Percentiles rank a stretch among this genome's conserved stretches.
Evolutionary conservation across 2,113 vertebrate genomes (phyloP).

Genomic region (Myocastor coypus): DNA sequence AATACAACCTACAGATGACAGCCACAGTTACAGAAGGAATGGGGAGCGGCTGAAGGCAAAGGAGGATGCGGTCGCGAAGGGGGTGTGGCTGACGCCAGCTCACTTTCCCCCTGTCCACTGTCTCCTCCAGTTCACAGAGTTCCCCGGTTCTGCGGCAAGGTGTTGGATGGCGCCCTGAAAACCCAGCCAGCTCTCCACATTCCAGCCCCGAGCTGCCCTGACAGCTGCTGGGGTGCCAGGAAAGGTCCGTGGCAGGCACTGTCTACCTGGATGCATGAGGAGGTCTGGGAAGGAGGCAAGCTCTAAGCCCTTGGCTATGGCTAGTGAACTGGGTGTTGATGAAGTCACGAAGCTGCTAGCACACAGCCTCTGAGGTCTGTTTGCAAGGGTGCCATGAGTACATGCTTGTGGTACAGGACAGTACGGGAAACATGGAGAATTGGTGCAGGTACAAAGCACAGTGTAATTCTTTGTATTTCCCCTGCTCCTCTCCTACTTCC

Average conservation of each 20-base stretch:
- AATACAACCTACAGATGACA: not conserved
- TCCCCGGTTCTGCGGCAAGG: not conserved
- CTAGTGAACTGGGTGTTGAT: not conserved
- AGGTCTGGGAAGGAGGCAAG: rapidly evolving
- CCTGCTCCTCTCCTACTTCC: not conserved
- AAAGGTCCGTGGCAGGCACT: not conserved
- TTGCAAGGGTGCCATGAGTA: not conserved
- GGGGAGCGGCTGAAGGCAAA: not conserved
- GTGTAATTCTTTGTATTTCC: not conserved
- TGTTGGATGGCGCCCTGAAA: not conserved
- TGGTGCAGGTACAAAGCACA: not conserved
- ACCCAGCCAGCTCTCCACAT: rapidly evolving
- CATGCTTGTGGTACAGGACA: not conserved
- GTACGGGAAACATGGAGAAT: not conserved
- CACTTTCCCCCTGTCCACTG: rapidly evolving
- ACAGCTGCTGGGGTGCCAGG: not conserved
- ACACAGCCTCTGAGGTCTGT: not conserved
- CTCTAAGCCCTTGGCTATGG: rapidly evolving
- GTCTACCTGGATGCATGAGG: not conserved
- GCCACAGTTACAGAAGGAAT: not conserved
- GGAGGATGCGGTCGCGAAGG: not conserved
- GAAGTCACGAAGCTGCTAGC: not conserved
- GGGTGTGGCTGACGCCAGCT: too few species aligned
- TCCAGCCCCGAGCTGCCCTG: not conserved
- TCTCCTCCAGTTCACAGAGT: not conserved